These are phyloP conservation scores for Drosophila setifemur DNA, from an alignment of 1,140 invertebrate genomes.

Conservation along the genomic window DNA sequence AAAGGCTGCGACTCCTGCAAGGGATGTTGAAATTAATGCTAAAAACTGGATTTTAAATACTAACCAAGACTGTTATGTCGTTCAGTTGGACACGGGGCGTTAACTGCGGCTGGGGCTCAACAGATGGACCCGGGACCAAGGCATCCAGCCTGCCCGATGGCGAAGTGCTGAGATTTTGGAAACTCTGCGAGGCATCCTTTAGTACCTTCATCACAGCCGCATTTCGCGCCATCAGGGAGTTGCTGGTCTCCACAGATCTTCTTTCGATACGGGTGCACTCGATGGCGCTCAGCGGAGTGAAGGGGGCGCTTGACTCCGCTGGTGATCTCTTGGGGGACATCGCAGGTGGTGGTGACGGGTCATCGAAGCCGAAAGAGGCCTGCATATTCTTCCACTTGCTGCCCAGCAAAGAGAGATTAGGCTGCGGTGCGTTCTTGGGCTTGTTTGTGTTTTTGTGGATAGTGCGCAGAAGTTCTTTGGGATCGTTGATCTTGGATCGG, in stretches of 20 bases:
- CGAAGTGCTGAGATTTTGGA: constrained; percentile 72
- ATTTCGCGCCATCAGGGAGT: constrained; percentile 44
- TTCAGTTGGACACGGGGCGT: constrained; percentile 49
- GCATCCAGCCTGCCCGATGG: constrained; percentile 75
- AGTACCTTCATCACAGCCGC: constrained; percentile 65
- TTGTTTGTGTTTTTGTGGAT: constrained; percentile 56
- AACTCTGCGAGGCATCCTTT: constrained; percentile 58
- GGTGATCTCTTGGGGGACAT: constrained; percentile 24
- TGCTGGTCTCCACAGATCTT: constrained; percentile 18
- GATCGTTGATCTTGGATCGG: constrained; percentile 72
- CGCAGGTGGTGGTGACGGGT: background rate
- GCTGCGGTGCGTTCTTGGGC: constrained; percentile 1
- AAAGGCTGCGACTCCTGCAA: constrained; percentile 24
- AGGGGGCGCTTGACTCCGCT: constrained; percentile 4
- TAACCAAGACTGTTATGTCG: constrained; percentile 50
- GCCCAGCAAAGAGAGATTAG: constrained; percentile 51
- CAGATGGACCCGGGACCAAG: constrained; percentile 40
- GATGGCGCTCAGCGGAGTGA: constrained; percentile 46
- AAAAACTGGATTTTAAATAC: background rate
- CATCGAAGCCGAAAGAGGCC: constrained; percentile 54
- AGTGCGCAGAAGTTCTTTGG: constrained; percentile 65
- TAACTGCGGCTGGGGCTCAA: background rate
- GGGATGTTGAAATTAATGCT: background rate
- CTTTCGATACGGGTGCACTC: constrained; percentile 67
- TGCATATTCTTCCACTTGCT: constrained; percentile 74